Base-by-base conservation (phyloP, 2,888 invertebrate species). In the Itoplectis maculator region DNA sequence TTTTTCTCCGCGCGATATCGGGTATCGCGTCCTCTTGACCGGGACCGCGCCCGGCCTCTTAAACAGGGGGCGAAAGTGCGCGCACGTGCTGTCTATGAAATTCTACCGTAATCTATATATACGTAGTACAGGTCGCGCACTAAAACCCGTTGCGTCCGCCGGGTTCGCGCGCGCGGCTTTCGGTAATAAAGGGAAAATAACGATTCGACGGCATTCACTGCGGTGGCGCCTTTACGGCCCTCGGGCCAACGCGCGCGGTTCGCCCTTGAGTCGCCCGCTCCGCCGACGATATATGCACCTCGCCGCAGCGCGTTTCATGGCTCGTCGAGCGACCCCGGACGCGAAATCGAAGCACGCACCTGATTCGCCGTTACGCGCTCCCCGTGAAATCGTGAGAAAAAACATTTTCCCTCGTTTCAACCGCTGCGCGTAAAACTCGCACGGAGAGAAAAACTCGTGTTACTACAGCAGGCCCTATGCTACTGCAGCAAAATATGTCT, bases 121-220 rank as follows among this genome's bases (percentile, higher is more conserved):
- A 9, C 23, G 23, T 29, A 35, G 5, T 35, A 2, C 13, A 13
- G n/a, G 7, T 49, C 15, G 45, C 4, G 40, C 20, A 51, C 35
- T 23, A 54, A 69, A 73, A 63, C 23, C 40, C 11, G 40, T 51
- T 23, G 61, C 4, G 13, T 37, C 15, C 15, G 8, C 15, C 37
- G 42, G 20, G 68, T 68, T 54, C 51, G 13, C 23, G 37, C 23
- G 15, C 23, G 69, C 45, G 66, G 72, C 18, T 79, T 78, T 56
- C 40, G 40, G 69, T 78, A 78, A 81, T 78, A 78, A 81, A 77
- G 73, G 47, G 63, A 74, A 72, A 78, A 74, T 78, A 74, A 78
- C 78, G 74, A 78, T 69, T 73, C 69, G 51, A 61, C 7, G 15
- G 15, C 40, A n/a, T 61, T 37, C 37, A 40, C 59, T 54, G 45